Evolutionary conservation across 2,797 vertebrate genomes (phyloP).

Genomic region (Denticeps clupeoides): DNA sequence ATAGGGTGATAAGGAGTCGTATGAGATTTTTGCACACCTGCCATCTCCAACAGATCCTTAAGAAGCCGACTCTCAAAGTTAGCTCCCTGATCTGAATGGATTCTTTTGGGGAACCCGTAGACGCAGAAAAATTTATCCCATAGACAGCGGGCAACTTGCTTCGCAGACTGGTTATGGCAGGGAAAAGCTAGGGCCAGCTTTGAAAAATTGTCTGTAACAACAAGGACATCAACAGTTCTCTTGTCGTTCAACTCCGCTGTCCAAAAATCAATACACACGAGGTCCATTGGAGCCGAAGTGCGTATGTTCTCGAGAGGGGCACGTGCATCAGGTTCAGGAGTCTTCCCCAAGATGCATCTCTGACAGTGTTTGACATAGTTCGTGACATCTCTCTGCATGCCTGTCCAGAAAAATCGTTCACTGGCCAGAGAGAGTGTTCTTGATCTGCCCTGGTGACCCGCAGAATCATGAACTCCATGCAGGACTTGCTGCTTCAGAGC

Average conservation of each 20-base stretch:
- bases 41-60: constrained; percentile 3
- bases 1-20: constrained; percentile 7
- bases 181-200: constrained; percentile 14
- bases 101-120: constrained; percentile 8
- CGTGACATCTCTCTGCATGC: neutral
- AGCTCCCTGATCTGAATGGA: constrained; percentile 15
- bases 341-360: constrained; percentile 1
- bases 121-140: constrained; percentile 9
- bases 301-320: constrained; percentile 4
- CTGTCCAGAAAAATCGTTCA: constrained; percentile 4
- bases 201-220: constrained; percentile 16
- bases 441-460: neutral
- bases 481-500: constrained; percentile 1
- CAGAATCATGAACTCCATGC: neutral
- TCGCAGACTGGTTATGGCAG: constrained; percentile 5
- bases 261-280: constrained; percentile 4
- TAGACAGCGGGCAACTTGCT: constrained; percentile 5
- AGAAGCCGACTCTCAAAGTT: constrained; percentile 13
- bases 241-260: constrained; percentile 2
- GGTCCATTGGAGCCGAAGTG: constrained; percentile 2
- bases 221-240: constrained; percentile 6
- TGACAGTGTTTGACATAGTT: neutral
- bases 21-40: constrained; percentile 3
- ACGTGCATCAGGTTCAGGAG: neutral
- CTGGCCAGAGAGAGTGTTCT: constrained; percentile 6